Base-by-base conservation (phyloP, 2,113 vertebrate genomes). In the Oostethus manadensis region DNA sequence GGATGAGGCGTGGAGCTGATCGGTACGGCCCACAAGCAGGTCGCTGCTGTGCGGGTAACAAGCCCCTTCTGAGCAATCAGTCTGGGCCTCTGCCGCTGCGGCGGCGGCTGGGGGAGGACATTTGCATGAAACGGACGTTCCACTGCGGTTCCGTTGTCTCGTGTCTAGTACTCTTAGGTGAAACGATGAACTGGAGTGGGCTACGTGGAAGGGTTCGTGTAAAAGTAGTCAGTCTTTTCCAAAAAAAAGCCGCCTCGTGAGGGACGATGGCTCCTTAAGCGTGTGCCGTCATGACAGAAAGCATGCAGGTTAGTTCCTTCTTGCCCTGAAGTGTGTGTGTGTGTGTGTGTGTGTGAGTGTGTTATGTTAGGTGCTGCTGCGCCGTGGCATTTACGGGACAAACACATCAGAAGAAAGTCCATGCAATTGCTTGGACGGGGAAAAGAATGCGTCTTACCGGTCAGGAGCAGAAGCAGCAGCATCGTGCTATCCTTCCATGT, bases 21-120 rank as follows among this genome's bases (percentile, higher is more conserved):
- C 71, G 20, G 81, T 83, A 58, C 92, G 84, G 9, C 95, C 95
- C 22, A 90, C 38, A 3, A 98, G 90, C 8, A 99, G 79, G 66
- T 99, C 93, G 22, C 81, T 82, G 0, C 46, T 44, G 0, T 87
- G 84, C 0, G 97, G 97, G 70, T 97, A 97, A 68, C 97, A 99
- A 44, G 94, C 93, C 0, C 93, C 93, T 0, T 4, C 73, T 20
- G 85, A 88, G 43, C 97, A 99, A 87, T 90, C 64, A 11, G 45
- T 62, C 72, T 94, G 91, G 0, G 89, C 88, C 0, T 8, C 10
- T 53, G 84, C 78, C 33, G 83, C 38, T 35, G 22, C 23, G 0
- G 76, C 77, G 33, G 88, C 68, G 3, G 77, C 95, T 98, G 86
- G 45, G 47, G 13, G 54, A 73, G 42, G 6, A 16, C 17, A 58